Base-by-base conservation (phyloP, 37 sponge, comb jelly and placozoan species). In the Petrosia ficiformis region DNA sequence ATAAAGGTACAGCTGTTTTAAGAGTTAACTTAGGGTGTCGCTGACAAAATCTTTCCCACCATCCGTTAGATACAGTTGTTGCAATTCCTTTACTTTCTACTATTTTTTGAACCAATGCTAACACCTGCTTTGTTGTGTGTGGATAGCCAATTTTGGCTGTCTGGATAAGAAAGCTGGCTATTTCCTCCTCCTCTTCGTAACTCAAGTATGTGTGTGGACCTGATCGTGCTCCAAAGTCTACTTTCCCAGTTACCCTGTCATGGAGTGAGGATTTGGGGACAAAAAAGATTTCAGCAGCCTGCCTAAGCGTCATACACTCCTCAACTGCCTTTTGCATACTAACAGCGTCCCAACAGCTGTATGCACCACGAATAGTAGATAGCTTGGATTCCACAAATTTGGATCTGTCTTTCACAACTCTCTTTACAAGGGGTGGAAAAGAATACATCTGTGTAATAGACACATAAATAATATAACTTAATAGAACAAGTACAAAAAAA, bases 21-120 rank as follows among this genome's bases (percentile, higher is more conserved):
- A 61, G 26, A 26, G 63, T 61, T 61, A 61, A 61, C 14, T 48
- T 8, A 5, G 63, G n/a, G 63, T 61, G 63, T n/a, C 63, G 14
- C 63, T n/a, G 11, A n/a, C 28, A 61, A 61, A 61, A 22, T 8
- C 5, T 5, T n/a, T 61, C 63, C 63, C 63, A 61, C 63, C 63
- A 61, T 22, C 63, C 63, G n/a, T 61, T 11, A n/a, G 63, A 26
- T 19, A 61, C 63, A n/a, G 63, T 61, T 6, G 28, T n/a, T 5
- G 11, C 63, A 26, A 61, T 26, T 6, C 63, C 63, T n/a, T 61
- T 61, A 6, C 5, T 61, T 6, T 61, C 25, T 26, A 11, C 11
- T 6, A 26, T 11, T n/a, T 22, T 61, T n/a, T 22, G 25, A 8
- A 61, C 63, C 26, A n/a, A n/a, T 61, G 63, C 63, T 26, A 61